Base-by-base conservation (phyloP, 2,113 vertebrate species). In the Seriola rivoliana region DNA sequence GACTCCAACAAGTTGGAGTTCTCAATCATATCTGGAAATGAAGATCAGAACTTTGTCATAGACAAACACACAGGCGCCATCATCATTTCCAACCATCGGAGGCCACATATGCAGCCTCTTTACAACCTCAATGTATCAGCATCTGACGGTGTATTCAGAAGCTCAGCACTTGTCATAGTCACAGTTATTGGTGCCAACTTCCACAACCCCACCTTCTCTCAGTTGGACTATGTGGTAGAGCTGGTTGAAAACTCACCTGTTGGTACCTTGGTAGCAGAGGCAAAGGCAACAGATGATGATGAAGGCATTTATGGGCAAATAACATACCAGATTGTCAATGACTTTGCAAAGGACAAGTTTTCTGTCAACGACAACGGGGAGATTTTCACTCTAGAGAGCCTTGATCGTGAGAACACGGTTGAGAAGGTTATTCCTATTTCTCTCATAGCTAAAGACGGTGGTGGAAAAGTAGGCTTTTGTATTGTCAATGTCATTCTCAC, bases 131-230 rank as follows among this genome's bases (percentile, higher is more conserved):
- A 96, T 0, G 63, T 99, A 4, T 98, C 98, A 0, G 97, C 98
- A 59, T 98, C 98, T 0, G 98, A 99, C 81, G 97, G 98, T 0
- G 98, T 99, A 9, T 99, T 99, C 87, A 96, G 97, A 89, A 97
- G 95, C 91, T 97, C 97, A 8, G 95, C 97, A 42, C 93, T 95
- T 58, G 96, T 99, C 64, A 92, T 87, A 0, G 40, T 99, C 29
- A 94, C 90, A 21, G 95, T 99, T 63, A 95, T 93, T n/a, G 96
- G 97, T 44, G 97, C 97, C 71, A 99, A 99, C 86, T 95, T 98
- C 88, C 97, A 99, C 92, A 97, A 93, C 74, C 98, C 98, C 40
- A 88, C 94, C 68, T 99, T 99, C 84, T 92, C 92, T 84, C 98
- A 98, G 92, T 92, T 87, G 5, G 97, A 99, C 4, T 98, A 97